Conservation (phyloP, 2,797 vertebrate species). For the Atherinosoma microstoma region DNA sequence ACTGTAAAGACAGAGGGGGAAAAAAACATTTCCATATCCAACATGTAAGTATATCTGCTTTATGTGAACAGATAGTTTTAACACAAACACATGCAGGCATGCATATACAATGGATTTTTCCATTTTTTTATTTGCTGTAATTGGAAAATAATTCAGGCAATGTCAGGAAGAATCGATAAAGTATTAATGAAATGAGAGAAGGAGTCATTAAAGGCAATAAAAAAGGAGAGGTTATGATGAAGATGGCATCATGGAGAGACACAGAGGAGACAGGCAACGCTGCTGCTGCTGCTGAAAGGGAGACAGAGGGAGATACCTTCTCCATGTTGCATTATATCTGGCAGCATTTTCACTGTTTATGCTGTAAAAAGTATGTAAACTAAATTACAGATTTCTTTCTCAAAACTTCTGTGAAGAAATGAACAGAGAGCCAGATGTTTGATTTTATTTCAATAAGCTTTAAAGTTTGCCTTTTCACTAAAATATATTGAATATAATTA, state of each 20-base stretch:
- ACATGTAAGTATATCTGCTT: conserved; percentile 2
- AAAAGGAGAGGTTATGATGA: conserved; percentile 83
- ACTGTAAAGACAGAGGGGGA: not conserved
- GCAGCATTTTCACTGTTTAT: not conserved
- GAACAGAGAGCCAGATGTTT: not conserved
- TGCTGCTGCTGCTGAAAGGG: conserved; percentile 12
- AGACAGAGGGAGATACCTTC: not conserved
- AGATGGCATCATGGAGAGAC: conserved; percentile 83
- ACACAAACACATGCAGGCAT: conserved; percentile 45
- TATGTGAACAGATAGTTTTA: conserved; percentile 9
- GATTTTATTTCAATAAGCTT: not conserved
- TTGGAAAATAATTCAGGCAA: conserved; percentile 87
- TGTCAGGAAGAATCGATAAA: conserved; percentile 85
- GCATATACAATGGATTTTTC: conserved; percentile 68
- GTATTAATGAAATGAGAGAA: conserved; percentile 87
- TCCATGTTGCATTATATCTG: not conserved
- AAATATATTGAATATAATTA: too few species aligned
- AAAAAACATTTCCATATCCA: conserved; percentile 16
- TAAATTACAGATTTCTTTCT: not conserved
- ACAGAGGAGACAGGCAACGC: conserved; percentile 69
- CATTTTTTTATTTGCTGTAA: conserved; percentile 84
- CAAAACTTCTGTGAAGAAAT: not conserved
- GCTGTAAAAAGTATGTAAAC: not conserved
- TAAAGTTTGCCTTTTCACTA: not conserved
- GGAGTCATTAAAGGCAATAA: conserved; percentile 88